Conservation (phyloP, 1,140 invertebrate genomes). For the Melitaea cinxia region DNA sequence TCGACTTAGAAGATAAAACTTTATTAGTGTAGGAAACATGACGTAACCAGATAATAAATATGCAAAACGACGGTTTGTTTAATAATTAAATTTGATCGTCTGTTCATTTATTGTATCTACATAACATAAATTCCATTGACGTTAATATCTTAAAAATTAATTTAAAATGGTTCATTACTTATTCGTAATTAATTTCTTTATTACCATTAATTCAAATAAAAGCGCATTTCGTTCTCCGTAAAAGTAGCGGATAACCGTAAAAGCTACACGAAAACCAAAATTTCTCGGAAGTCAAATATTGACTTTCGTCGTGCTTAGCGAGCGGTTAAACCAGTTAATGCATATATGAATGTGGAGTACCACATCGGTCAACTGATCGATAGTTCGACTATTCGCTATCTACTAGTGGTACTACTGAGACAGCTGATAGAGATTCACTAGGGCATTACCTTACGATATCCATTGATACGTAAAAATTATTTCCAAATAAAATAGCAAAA, state of each 20-base stretch:
- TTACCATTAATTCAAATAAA: neutral
- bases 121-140: neutral
- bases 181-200: neutral
- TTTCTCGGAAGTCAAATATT: slow-evolving; percentile 39
- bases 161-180: neutral
- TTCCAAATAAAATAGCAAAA: neutral
- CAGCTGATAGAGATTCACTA: neutral
- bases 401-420: slow-evolving; percentile 1
- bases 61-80: no score
- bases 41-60: no score
- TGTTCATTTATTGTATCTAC: neutral
- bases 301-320: slow-evolving; percentile 30
- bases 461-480: neutral
- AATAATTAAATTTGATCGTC: no score
- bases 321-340: slow-evolving; percentile 30
- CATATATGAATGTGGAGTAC: slow-evolving; percentile 16
- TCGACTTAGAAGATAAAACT: no score
- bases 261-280: slow-evolving; percentile 31
- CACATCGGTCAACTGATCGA: slow-evolving; percentile 23
- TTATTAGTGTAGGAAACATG: no score
- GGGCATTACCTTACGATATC: neutral
- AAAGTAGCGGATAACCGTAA: slow-evolving; percentile 26
- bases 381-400: slow-evolving; percentile 2
- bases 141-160: neutral
- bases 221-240: neutral